Percentiles rank a stretch among this genome's conserved stretches.
Conservation (phyloP, 1,140 invertebrate genomes). For the Tetramorium alpestre region DNA sequence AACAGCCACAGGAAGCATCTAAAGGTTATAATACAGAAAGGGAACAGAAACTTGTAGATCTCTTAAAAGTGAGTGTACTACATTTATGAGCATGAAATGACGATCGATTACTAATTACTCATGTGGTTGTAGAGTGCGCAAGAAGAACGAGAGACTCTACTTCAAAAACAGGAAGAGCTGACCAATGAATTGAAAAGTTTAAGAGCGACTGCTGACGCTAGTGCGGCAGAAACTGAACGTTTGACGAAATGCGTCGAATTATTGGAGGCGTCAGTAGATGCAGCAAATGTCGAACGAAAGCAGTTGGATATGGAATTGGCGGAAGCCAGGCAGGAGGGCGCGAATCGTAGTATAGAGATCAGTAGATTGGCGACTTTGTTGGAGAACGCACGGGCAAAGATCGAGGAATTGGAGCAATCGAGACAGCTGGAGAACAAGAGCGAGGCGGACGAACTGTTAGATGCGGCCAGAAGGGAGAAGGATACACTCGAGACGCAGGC, state of each 20-base stretch:
- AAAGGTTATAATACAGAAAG: constrained; percentile 89
- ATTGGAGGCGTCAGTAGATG: constrained; percentile 90
- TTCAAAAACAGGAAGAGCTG: constrained; percentile 93
- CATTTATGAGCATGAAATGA: neutral
- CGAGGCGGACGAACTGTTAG: constrained; percentile 89
- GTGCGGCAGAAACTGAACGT: constrained; percentile 88
- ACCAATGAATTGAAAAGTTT: constrained; percentile 88
- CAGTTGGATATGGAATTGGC: constrained; percentile 90
- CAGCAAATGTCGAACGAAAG: constrained; percentile 90
- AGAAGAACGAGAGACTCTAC: constrained; percentile 90
- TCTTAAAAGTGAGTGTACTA: constrained; percentile 89
- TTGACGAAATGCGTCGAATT: constrained; percentile 89
- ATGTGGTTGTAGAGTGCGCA: constrained; percentile 88
- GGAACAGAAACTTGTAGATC: constrained; percentile 93
- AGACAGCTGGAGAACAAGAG: constrained; percentile 82
- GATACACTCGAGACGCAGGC: constrained; percentile 89
- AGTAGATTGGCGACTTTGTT: constrained; percentile 91
- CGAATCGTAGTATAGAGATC: constrained; percentile 90
- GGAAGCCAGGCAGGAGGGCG: constrained; percentile 88
- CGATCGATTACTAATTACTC: neutral
- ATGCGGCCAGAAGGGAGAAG: constrained; percentile 90
- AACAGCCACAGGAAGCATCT: constrained; percentile 86
- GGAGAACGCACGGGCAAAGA: constrained; percentile 92
- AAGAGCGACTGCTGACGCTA: constrained; percentile 83
- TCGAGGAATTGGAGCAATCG: constrained; percentile 82